Evolutionary conservation across 1,140 invertebrate genomes (phyloP).

Genomic region (Homalodisca vitripennis): DNA sequence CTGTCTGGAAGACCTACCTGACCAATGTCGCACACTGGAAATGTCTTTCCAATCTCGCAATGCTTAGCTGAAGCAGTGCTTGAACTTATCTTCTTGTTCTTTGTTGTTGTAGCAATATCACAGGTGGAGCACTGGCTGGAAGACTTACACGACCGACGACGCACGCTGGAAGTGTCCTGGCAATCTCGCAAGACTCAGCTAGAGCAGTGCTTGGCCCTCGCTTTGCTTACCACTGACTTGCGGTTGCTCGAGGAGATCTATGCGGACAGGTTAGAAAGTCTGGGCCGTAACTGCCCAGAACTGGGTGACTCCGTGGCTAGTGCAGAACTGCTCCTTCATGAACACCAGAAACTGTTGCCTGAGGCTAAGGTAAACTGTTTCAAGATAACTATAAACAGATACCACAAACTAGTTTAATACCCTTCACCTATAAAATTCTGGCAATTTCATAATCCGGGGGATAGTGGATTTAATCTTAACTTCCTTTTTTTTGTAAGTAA

Average conservation of each 20-base stretch:
- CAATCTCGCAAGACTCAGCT: slow-evolving; percentile 44
- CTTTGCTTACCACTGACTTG: slow-evolving; percentile 70
- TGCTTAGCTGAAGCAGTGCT: not conserved
- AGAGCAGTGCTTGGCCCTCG: slow-evolving; percentile 66
- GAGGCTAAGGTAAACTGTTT: slow-evolving; percentile 62
- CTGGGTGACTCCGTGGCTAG: slow-evolving; percentile 68
- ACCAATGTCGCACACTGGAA: too few species aligned
- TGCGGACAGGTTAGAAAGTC: slow-evolving; percentile 50
- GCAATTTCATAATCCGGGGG: too few species aligned
- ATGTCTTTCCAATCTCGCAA: too few species aligned
- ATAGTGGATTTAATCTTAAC: too few species aligned
- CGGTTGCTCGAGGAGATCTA: slow-evolving; percentile 64
- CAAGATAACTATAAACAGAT: too few species aligned
- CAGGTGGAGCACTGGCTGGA: slow-evolving; percentile 76
- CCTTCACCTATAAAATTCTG: too few species aligned
- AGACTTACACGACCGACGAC: slow-evolving; percentile 71
- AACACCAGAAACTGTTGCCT: slow-evolving; percentile 67
- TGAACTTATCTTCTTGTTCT: not conserved
- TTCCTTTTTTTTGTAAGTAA: too few species aligned
- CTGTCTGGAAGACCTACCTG: too few species aligned
- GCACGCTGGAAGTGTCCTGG: slow-evolving; percentile 72
- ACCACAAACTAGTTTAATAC: too few species aligned
- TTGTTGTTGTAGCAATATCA: slow-evolving; percentile 57
- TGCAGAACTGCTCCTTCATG: slow-evolving; percentile 65
- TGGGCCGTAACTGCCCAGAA: slow-evolving; percentile 52